These are phyloP conservation scores for Matsumyia berberina DNA, from an alignment of 2,888 invertebrate species.

Conservation along the genomic window DNA sequence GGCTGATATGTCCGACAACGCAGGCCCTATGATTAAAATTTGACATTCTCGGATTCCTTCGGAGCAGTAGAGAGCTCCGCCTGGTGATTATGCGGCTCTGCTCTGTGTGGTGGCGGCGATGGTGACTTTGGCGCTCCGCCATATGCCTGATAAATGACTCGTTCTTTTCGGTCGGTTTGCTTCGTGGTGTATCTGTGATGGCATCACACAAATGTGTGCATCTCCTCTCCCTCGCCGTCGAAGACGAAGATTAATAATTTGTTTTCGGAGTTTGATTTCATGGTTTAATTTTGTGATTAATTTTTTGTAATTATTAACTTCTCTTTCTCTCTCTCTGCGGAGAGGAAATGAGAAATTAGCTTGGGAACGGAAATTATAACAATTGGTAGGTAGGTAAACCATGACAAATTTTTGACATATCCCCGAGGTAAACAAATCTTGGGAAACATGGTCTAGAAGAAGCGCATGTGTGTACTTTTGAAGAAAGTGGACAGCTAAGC, in stretches of 20 bases:
- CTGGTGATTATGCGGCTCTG: slow-evolving; percentile 59
- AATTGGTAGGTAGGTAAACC: slow-evolving; percentile 50
- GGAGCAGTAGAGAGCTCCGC: slow-evolving; percentile 48
- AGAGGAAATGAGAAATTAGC: slow-evolving; percentile 62
- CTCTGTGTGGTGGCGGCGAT: slow-evolving; percentile 40
- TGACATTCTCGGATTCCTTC: slow-evolving; percentile 69
- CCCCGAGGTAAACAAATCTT: slow-evolving; percentile 22
- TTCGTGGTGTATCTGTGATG: slow-evolving; percentile 61
- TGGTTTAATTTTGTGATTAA: slow-evolving; percentile 76
- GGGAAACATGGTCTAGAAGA: not conserved
- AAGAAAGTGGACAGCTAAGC: not conserved
- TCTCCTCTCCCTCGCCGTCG: not conserved
- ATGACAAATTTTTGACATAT: slow-evolving; percentile 69
- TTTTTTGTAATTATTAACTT: slow-evolving; percentile 73
- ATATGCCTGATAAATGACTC: slow-evolving; percentile 72
- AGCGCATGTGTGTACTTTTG: no score
- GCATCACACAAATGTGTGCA: slow-evolving; percentile 57
- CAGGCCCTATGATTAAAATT: slow-evolving; percentile 75
- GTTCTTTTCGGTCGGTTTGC: slow-evolving; percentile 39
- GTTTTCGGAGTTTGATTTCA: slow-evolving; percentile 75
- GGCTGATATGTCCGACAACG: not conserved
- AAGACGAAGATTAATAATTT: slow-evolving; percentile 76
- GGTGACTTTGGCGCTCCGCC: slow-evolving; percentile 69
- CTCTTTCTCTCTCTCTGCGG: slow-evolving; percentile 12
- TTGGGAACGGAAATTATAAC: slow-evolving; percentile 34